A percentile compares a stretch with the other conserved stretches of the same genome.
phyloP scores from a whole-genome alignment of 2,113 vertebrate genomes.

The Xenopus tropicalis region UCB_Xtro_10.0 CM004448.2:58362501-58363000 shows the following conservation, averaged over 20 bases:
- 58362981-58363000: background rate
- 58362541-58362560: too few species aligned
- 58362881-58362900: conserved; percentile 1
- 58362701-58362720: background rate
- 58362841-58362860: conserved; percentile 1
- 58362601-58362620: too few species aligned
- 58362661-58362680: background rate
- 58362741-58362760: background rate
- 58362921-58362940: background rate
- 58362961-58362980: background rate
- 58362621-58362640: too few species aligned
- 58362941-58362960: conserved; percentile 8
- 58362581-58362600: too few species aligned
- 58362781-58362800: background rate
- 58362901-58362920: background rate
- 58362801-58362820: background rate
- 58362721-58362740: background rate
- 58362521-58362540: too few species aligned
- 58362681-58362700: background rate
- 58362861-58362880: conserved; percentile 3
- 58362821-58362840: background rate
- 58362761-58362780: background rate
- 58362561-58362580: too few species aligned
- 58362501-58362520: too few species aligned
- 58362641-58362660: too few species aligned